These are phyloP conservation scores for Rhaphigaster nebulosa DNA, from an alignment of 2,888 invertebrate genomes.

Conservation along the genomic window DNA sequence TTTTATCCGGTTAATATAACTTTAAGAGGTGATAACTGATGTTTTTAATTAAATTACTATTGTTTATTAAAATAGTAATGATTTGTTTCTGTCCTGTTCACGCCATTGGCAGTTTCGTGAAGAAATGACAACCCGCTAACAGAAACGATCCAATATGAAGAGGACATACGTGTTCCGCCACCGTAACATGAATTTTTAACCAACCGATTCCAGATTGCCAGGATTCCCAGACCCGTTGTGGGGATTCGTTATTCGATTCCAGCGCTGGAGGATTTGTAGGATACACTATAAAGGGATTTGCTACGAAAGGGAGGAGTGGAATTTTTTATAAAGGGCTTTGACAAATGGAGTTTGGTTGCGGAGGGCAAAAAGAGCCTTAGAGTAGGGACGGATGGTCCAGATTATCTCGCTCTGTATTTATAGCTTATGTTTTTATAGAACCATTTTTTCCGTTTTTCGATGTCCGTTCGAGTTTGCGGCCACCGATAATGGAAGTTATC, in stretches of 20 bases:
- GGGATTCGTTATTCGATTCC: constrained; percentile 26
- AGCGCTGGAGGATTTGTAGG: constrained; percentile 13
- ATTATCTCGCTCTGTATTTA: constrained; percentile 25
- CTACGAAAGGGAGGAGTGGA: constrained; percentile 23
- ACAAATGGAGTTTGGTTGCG: constrained; percentile 37
- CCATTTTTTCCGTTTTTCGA: neutral
- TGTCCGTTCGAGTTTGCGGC: neutral
- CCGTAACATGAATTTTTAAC: neutral
- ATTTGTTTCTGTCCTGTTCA: too few relatives aligned
- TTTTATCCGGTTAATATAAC: too few relatives aligned
- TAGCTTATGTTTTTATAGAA: constrained; percentile 15
- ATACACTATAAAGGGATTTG: constrained; percentile 38
- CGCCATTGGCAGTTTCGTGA: neutral
- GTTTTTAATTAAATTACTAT: too few relatives aligned
- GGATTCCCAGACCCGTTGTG: constrained; percentile 8
- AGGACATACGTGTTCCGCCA: neutral
- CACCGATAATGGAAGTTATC: neutral
- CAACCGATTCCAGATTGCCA: neutral
- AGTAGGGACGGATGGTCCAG: neutral
- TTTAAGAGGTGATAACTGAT: too few relatives aligned
- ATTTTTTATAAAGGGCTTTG: constrained; percentile 38
- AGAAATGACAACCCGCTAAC: neutral
- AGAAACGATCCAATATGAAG: neutral
- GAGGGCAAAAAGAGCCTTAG: neutral
- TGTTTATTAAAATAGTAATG: too few relatives aligned